Evolutionary conservation across 2,797 vertebrate species (phyloP).

Genomic region (Enteromius thamalakanensis): DNA sequence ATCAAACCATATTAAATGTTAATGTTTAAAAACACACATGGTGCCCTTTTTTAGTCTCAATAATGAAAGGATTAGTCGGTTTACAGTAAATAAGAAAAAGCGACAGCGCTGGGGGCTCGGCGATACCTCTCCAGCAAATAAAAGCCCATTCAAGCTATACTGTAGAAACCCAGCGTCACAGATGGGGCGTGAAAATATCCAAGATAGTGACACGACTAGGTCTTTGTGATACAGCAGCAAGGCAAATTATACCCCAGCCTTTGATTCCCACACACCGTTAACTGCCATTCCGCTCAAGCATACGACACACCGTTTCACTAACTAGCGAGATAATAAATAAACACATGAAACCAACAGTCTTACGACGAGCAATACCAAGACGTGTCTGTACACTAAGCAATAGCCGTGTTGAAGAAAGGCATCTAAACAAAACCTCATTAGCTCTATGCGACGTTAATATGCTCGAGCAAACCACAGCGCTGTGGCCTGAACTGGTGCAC

Average conservation of each 20-base stretch:
- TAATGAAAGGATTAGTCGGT: constrained; percentile 68
- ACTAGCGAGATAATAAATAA: constrained; percentile 77
- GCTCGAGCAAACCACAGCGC: constrained; percentile 74
- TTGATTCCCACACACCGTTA: constrained; percentile 67
- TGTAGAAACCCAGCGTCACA: constrained; percentile 59
- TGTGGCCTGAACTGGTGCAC: constrained; percentile 80
- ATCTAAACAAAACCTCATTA: constrained; percentile 70
- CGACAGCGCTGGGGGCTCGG: constrained; percentile 41
- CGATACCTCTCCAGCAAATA: constrained; percentile 61
- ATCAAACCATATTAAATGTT: constrained; percentile 68
- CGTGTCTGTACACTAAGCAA: constrained; percentile 73
- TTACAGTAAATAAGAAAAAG: constrained; percentile 49
- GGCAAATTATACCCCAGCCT: constrained; percentile 76
- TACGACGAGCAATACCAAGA: constrained; percentile 73
- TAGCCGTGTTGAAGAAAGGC: constrained; percentile 67
- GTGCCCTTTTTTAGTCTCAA: constrained; percentile 66
- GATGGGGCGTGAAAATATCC: constrained; percentile 50
- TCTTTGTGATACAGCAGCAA: constrained; percentile 61
- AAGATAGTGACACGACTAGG: constrained; percentile 57
- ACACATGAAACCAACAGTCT: constrained; percentile 75
- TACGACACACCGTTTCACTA: constrained; percentile 71
- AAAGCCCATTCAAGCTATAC: constrained; percentile 65
- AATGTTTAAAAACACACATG: constrained; percentile 69
- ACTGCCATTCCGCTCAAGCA: constrained; percentile 75
- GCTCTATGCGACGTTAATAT: constrained; percentile 73